Evolutionary conservation across 1,140 invertebrate genomes (phyloP).

Genomic region (Dendroctonus valens): DNA sequence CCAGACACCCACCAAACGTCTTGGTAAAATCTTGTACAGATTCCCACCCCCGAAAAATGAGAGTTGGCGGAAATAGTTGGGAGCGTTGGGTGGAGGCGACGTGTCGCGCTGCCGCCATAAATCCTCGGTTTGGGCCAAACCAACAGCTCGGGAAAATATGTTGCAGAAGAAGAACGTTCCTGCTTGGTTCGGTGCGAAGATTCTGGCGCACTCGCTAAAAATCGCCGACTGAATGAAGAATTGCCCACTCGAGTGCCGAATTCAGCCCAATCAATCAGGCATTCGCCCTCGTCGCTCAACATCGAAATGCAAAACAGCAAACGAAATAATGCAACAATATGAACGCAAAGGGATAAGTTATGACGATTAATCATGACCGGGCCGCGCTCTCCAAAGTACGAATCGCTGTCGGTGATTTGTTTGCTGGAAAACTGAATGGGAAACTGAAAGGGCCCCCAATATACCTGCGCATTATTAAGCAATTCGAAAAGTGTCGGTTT

Average conservation of each 20-base stretch:
- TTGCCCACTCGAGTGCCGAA: no score
- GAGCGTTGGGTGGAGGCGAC: conserved; percentile 14
- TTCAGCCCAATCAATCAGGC: no score
- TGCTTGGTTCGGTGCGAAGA: no score
- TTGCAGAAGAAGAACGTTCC: neutral
- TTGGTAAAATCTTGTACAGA: conserved; percentile 43
- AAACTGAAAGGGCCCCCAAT: conserved; percentile 13
- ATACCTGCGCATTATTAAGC: conserved; percentile 47
- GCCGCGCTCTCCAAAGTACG: conserved; percentile 41
- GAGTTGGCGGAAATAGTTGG: conserved; percentile 29
- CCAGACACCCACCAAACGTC: conserved; percentile 35
- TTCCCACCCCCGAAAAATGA: conserved; percentile 37
- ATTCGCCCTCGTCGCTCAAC: no score
- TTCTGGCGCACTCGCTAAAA: no score
- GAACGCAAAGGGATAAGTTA: conserved; percentile 20
- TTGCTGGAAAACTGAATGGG: conserved; percentile 39
- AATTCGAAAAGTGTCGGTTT: conserved; percentile 41
- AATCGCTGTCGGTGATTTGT: conserved; percentile 50
- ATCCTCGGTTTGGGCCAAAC: conserved; percentile 9
- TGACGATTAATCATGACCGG: conserved; percentile 32
- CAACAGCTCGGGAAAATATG: conserved; percentile 16
- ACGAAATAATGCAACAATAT: conserved; percentile 5
- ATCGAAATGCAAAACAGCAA: neutral
- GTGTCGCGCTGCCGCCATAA: no score
- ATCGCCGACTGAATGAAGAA: no score